A percentile compares a stretch with the other conserved stretches of the same genome.
phyloP scores from a whole-genome alignment of 2,888 invertebrate species.

The Ophraella communa region DNA sequence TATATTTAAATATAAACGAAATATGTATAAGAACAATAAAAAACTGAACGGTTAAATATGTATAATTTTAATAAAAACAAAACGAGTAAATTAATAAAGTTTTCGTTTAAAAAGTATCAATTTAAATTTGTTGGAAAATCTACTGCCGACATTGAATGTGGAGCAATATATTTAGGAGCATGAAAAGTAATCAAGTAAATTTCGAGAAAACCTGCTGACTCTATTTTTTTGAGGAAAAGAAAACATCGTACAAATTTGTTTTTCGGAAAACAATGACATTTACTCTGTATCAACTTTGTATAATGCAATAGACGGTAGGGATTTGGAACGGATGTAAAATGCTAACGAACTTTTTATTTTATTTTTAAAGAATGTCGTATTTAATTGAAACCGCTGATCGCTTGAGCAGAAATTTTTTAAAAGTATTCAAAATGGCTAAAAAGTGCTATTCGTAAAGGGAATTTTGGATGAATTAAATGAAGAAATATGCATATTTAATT shows the following conservation, averaged over 20 bases:
- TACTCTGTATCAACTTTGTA: background rate
- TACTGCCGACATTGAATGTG: background rate
- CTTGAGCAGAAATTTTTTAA: conserved; percentile 36
- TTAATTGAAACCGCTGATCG: conserved; percentile 38
- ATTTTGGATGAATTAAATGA: conserved; percentile 36
- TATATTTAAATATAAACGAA: too few species aligned
- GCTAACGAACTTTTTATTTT: conserved; percentile 39
- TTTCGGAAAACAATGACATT: conserved; percentile 19
- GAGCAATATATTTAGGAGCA: background rate
- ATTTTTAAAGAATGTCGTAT: conserved; percentile 28
- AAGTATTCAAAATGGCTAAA: conserved; percentile 36
- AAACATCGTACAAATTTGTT: conserved; percentile 31
- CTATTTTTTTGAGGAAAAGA: background rate
- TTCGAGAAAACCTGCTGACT: conserved; percentile 4
- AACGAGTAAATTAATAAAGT: too few species aligned
- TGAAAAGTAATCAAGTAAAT: conserved; percentile 15
- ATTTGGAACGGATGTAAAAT: conserved; percentile 30
- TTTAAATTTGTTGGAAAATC: too few species aligned
- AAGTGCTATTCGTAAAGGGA: conserved; percentile 31
- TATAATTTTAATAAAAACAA: too few species aligned
- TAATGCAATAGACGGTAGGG: conserved; percentile 20
- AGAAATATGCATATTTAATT: conserved; percentile 35
- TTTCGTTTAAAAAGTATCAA: background rate
- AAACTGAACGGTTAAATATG: too few species aligned
- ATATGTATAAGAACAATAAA: too few species aligned